Percentiles rank a stretch among this genome's conserved stretches.
Evolutionary conservation across 2,888 invertebrate genomes (phyloP).

Genomic region (Macrosoma leucophasiata): DNA sequence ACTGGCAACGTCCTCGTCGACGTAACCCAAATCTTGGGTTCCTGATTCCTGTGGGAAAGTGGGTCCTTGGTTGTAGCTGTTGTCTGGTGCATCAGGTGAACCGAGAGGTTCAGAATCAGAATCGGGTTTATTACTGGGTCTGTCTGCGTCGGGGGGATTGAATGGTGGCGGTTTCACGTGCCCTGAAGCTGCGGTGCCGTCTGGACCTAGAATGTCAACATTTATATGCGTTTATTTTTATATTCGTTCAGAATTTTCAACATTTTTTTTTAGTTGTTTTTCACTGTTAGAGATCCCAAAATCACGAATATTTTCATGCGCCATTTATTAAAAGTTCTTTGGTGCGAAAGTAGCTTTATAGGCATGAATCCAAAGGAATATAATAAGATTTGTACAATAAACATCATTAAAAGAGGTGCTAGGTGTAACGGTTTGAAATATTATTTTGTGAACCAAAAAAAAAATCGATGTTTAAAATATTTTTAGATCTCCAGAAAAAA

Average conservation of each 20-base stretch:
- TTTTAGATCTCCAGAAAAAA: no score
- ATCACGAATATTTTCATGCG: no score
- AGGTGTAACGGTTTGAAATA: no score
- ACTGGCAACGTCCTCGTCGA: slow-evolving; percentile 48
- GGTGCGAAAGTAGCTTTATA: no score
- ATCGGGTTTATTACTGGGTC: slow-evolving; percentile 35
- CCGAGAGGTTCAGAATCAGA: slow-evolving; percentile 14
- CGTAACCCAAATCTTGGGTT: slow-evolving; percentile 42
- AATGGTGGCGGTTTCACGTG: slow-evolving; percentile 72
- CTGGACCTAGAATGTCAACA: slow-evolving; percentile 47
- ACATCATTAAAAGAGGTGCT: no score
- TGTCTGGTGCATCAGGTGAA: slow-evolving; percentile 23
- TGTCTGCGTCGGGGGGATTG: slow-evolving; percentile 48
- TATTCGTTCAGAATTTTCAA: not conserved
- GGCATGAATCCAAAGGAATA: no score
- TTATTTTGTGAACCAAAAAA: no score
- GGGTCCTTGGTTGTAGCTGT: slow-evolving; percentile 28
- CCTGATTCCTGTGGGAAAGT: slow-evolving; percentile 26
- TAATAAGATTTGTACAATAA: no score
- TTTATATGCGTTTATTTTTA: not conserved
- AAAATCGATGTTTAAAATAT: no score
- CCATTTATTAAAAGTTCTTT: no score
- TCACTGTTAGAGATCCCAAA: no score
- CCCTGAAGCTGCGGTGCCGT: slow-evolving; percentile 75
- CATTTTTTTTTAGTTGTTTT: not conserved